Base-by-base conservation (phyloP, 2,888 invertebrate species). In the Cephus rjabovi region DNA sequence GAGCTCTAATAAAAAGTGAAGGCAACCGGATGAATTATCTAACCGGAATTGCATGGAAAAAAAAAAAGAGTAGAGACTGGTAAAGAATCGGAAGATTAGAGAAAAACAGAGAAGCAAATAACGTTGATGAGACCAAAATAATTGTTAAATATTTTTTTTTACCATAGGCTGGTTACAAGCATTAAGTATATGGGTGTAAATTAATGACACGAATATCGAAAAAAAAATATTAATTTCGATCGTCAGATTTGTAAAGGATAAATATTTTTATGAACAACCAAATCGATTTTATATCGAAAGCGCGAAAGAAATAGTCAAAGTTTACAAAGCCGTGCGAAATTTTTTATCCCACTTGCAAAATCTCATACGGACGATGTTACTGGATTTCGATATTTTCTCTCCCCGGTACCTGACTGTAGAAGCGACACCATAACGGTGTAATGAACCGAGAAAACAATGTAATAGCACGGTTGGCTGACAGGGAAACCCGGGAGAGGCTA, bases 21-120 rank as follows among this genome's bases (percentile, higher is more conserved):
- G 85, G 85, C 83, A 81, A 88, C 84, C 87, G 88, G 88, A 88
- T 86, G 86, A 86, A 83, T 88, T 84, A 88, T 87, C 86, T 87
- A 88, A 88, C 86, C 79, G 80, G 80, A 84, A 86, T 84, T 85
- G 83, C 37, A 40, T 31, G 73, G 6, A 40, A 76, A 68, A 35
- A n/a, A 34, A 76, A 56, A 35, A 30, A 30, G 23, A 2, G 11
- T 11, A 23, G 11, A n/a, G 9, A 33, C 34, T 9, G n/a, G 6
- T 11, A 23, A n/a, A 71, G 12, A n/a, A n/a, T 71, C 34, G 71
- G 1, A 15, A 33, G 12, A 71, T n/a, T 11, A 9, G 71, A 30
- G 23, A 35, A 76, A 30, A 70, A 56, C 1, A 15, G 40, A 9
- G 23, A 56, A 6, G 23, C 23, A 56, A 56, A 9, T 9, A 56